Base-by-base conservation (phyloP, 2,113 vertebrate genomes). In the Nothobranchius kuhntae region DNA sequence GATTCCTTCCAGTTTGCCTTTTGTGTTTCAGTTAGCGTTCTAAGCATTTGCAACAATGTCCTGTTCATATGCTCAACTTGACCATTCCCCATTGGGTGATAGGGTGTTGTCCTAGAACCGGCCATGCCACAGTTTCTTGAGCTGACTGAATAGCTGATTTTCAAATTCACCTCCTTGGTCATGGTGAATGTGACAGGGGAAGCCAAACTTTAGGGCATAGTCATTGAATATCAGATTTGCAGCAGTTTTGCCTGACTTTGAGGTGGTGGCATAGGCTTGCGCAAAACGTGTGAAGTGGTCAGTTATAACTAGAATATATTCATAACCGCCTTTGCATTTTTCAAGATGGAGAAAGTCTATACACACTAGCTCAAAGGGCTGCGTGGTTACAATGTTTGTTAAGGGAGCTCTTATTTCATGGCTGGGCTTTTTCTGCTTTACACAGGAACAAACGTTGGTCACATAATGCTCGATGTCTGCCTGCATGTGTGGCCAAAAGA, bases 161-260 rank as follows among this genome's bases (percentile, higher is more conserved):
- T 67, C 52, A 15, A 38, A 56, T 8, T 56, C 14, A 4, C 26
- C 26, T 30, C 26, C 26, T 30, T 30, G 26, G 26, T 30, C 26
- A 4, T 30, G 26, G 26, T 10, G 46, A 15, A 48, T 48, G 13
- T 14, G 13, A 46, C 11, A 46, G 45, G 45, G 45, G 10, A 46
- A 48, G 3, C 46, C 46, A 15, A 48, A 48, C 46, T 48, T 48
- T 3, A 9, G 0, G 24, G 10, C 2, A 7, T 9, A 42, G 40
- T 42, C 40, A 42, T 42, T 42, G 5, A 42, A 42, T 2, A 42
- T 42, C 2, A 42, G 40, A 7, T 42, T 42, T 42, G 40, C 40
- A 42, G 53, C 69, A 10, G 53, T 73, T 17, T 67, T 78, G 4
- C 52, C 52, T 26, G 75, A 72, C 13, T 72, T 77, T 13, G 51